Conservation (phyloP, 1,140 invertebrate species). For the Neodiprion virginianus region DNA sequence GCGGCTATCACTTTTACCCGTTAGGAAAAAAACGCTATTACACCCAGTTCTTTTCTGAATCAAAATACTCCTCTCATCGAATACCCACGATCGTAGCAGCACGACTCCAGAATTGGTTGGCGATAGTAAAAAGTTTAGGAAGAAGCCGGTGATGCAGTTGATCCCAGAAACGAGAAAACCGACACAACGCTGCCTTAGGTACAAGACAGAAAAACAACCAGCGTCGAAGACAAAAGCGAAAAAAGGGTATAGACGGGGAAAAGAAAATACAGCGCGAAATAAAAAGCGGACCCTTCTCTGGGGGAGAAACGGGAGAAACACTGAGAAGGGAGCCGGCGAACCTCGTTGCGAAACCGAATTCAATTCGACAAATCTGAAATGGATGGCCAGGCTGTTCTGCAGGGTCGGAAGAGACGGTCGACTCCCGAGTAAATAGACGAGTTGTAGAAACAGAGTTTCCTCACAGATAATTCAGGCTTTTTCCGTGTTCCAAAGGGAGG, state of each 20-base stretch:
- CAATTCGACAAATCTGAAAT: slow-evolving; percentile 17
- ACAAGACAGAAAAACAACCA: slow-evolving; percentile 9
- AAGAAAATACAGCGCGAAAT: slow-evolving; percentile 6
- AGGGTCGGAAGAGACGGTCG: not conserved
- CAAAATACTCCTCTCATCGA: not conserved
- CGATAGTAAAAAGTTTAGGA: slow-evolving; percentile 20
- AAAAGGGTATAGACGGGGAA: slow-evolving; percentile 4
- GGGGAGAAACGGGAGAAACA: not conserved
- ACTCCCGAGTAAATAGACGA: slow-evolving; percentile 11
- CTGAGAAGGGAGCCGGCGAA: not conserved
- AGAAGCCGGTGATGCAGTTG: slow-evolving; percentile 37
- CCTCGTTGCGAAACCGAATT: slow-evolving; percentile 2
- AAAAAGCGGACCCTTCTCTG: not conserved
- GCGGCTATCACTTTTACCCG: not conserved
- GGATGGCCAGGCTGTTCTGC: not conserved
- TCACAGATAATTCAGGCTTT: not conserved
- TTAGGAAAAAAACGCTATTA: no score
- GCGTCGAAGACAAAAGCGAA: slow-evolving; percentile 8
- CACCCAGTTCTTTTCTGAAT: not conserved
- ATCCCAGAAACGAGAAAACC: slow-evolving; percentile 43
- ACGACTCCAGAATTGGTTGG: slow-evolving; percentile 41
- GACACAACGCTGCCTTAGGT: slow-evolving; percentile 2
- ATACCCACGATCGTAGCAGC: not conserved
- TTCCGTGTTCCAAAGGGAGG: not conserved
- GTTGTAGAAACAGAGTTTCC: not conserved